A percentile compares a stretch with the other conserved stretches of the same genome.
These are phyloP conservation scores for Sphaerodactylus townsendi DNA, from an alignment of 2,113 vertebrate species.

Conservation along the genomic window DNA sequence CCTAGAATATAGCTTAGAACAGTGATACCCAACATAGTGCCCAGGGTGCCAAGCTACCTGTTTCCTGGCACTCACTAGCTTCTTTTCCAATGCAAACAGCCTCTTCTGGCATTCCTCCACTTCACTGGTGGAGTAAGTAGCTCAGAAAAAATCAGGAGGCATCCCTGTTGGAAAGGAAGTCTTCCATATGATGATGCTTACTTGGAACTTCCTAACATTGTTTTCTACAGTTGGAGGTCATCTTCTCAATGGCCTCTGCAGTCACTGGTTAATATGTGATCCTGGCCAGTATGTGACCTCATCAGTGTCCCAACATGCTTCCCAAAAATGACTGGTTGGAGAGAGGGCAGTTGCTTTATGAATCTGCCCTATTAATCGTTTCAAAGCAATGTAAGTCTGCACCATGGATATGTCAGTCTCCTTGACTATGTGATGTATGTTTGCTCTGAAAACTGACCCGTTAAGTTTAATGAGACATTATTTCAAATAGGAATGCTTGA, in stretches of 20 bases:
- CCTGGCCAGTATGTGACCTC: neutral
- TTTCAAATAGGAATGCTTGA: neutral
- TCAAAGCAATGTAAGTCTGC: neutral
- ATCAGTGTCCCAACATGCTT: neutral
- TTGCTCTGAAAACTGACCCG: neutral
- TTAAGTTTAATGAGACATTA: neutral
- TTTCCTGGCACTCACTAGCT: too few species aligned
- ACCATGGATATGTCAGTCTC: neutral
- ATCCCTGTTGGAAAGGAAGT: too few species aligned
- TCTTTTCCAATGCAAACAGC: too few species aligned
- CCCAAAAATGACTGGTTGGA: neutral
- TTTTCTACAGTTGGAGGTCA: neutral
- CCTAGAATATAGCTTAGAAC: neutral
- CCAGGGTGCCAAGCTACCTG: neutral
- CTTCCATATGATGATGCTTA: too few species aligned
- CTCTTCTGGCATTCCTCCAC: too few species aligned
- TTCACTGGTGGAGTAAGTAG: too few species aligned
- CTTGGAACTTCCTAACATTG: too few species aligned
- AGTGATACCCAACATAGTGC: neutral
- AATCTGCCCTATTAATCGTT: neutral
- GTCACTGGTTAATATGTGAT: neutral
- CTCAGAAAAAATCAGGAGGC: too few species aligned
- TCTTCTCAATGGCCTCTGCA: neutral
- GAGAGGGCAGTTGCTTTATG: neutral
- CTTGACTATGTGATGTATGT: neutral